phyloP scores from a whole-genome alignment of 1,140 invertebrate genomes.

The Drosophila athabasca region DNA sequence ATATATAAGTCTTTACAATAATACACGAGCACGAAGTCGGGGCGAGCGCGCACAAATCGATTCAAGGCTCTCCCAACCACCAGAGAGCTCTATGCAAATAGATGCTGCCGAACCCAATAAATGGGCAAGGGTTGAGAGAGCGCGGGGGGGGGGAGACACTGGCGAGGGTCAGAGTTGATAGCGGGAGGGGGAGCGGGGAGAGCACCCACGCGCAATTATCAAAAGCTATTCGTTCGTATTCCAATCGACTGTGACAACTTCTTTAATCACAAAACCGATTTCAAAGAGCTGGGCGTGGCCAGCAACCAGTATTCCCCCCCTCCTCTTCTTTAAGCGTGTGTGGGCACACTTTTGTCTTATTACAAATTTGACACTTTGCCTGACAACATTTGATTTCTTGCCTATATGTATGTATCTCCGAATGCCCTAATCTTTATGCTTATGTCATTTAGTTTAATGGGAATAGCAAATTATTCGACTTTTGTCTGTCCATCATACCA shows the following conservation, averaged over 20 bases:
- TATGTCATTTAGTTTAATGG: conserved; percentile 80
- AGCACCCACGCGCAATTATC: conserved; percentile 73
- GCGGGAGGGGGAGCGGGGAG: neutral
- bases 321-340: conserved; percentile 3
- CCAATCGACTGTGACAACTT: conserved; percentile 70
- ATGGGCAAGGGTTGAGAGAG: conserved; percentile 13
- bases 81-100: conserved; percentile 62
- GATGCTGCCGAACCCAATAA: conserved; percentile 60
- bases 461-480: conserved; percentile 32
- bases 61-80: conserved; percentile 58
- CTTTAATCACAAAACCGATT: conserved; percentile 71
- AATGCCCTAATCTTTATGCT: conserved; percentile 73
- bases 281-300: conserved; percentile 59
- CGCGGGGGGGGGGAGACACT: conserved; percentile 53
- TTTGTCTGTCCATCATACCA: conserved; percentile 17
- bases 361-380: conserved; percentile 79
- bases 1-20: conserved; percentile 70
- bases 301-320: neutral
- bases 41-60: conserved; percentile 37
- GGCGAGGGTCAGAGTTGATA: neutral
- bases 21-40: conserved; percentile 52
- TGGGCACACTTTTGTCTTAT: conserved; percentile 60
- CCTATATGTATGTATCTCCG: conserved; percentile 29
- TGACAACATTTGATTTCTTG: conserved; percentile 71
- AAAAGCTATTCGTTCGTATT: conserved; percentile 51